A percentile compares a stretch with the other conserved stretches of the same genome.
Conservation (phyloP, 1,140 invertebrate species). For the Cecropterus lyciades region DNA sequence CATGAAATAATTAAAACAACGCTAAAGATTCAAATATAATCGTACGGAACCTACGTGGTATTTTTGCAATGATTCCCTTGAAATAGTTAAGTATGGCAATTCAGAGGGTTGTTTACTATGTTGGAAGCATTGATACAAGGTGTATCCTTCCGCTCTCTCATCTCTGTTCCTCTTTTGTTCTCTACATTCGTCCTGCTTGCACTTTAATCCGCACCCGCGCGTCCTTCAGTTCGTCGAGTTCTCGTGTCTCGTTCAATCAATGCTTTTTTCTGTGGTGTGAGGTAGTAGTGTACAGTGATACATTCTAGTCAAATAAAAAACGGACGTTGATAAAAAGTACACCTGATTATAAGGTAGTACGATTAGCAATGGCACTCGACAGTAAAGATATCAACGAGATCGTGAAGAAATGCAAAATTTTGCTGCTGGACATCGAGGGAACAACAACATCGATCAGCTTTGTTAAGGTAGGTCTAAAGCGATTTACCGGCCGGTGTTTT, state of each 20-base stretch:
- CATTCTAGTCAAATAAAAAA: conserved; percentile 76
- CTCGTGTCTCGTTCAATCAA: conserved; percentile 72
- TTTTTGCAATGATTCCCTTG: too few relatives aligned
- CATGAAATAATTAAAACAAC: too few relatives aligned
- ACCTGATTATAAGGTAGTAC: conserved; percentile 54
- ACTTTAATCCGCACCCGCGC: conserved; percentile 53
- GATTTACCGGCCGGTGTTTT: conserved; percentile 82
- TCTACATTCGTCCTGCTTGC: conserved; percentile 55
- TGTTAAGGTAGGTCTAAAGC: conserved; percentile 81
- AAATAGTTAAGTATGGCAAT: conserved; percentile 41
- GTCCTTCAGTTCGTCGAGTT: conserved; percentile 55
- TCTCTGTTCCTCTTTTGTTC: conserved; percentile 58
- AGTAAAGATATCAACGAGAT: conserved; percentile 74
- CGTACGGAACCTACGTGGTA: neutral
- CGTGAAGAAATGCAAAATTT: conserved; percentile 79
- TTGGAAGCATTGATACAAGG: conserved; percentile 60
- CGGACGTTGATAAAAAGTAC: conserved; percentile 59
- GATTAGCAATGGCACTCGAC: conserved; percentile 68
- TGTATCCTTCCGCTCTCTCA: conserved; percentile 72
- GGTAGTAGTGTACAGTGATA: conserved; percentile 70
- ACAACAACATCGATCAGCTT: conserved; percentile 84
- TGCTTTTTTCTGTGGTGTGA: conserved; percentile 78
- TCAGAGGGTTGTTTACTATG: conserved; percentile 43
- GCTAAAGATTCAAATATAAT: neutral
- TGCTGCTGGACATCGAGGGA: conserved; percentile 80